Evolutionary conservation across 2,797 vertebrate species (phyloP).

Genomic region (Pitangus sulphuratus): DNA sequence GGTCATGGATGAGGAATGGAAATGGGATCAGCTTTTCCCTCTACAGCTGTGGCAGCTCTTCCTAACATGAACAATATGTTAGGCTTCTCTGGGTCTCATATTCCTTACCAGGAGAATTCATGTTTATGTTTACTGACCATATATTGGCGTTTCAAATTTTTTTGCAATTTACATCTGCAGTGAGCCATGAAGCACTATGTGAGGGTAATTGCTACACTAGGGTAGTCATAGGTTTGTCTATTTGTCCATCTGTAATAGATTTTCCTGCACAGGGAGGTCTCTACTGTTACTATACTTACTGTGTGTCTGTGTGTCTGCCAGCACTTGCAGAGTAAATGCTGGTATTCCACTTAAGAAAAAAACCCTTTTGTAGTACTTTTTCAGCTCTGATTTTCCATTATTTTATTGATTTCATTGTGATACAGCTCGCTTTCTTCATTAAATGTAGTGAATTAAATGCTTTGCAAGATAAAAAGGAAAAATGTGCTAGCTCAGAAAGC

Average conservation of each 20-base stretch:
- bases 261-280: neutral
- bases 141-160: neutral
- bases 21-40: neutral
- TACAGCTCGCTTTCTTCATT: neutral
- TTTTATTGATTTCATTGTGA: neutral
- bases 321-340: neutral
- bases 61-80: neutral
- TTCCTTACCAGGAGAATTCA: neutral
- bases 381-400: neutral
- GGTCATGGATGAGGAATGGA: neutral
- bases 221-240: neutral
- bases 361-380: neutral
- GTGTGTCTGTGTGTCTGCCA: accelerated
- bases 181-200: neutral
- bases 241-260: neutral
- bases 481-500: neutral
- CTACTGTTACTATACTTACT: neutral
- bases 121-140: neutral
- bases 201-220: neutral
- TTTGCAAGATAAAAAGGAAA: neutral
- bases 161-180: neutral
- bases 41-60: neutral
- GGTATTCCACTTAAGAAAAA: neutral
- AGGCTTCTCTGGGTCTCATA: neutral
- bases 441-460: neutral